Conservation (phyloP, 2,888 invertebrate species). For the Pseudanteris insignis region DNA sequence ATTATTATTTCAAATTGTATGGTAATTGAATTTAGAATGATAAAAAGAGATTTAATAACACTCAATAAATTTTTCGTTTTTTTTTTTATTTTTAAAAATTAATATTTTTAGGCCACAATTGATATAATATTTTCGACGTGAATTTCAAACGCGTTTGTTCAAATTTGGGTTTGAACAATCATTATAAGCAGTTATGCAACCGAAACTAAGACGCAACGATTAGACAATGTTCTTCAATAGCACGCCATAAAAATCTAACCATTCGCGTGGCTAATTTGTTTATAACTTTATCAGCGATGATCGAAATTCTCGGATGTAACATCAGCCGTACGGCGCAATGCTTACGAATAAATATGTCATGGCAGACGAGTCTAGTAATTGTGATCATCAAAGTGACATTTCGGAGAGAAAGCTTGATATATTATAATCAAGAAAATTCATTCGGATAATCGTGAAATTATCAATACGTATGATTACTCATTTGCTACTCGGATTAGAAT, state of each 20-base stretch:
- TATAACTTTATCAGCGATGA: conserved; percentile 42
- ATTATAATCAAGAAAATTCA: conserved; percentile 44
- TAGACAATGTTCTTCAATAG: conserved; percentile 18
- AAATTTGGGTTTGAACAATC: no score
- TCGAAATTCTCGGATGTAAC: conserved; percentile 40
- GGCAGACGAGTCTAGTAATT: conserved; percentile 46
- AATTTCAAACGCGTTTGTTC: no score
- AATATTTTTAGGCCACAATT: no score
- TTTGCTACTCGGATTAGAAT: conserved; percentile 30
- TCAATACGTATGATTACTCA: conserved; percentile 42
- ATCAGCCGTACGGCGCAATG: conserved; percentile 20
- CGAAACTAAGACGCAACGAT: conserved; percentile 7
- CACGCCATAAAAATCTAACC: conserved; percentile 33
- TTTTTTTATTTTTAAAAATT: no score
- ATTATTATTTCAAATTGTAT: no score
- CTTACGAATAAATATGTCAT: conserved; percentile 42
- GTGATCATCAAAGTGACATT: conserved; percentile 51
- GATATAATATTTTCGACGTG: no score
- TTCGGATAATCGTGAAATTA: conserved; percentile 41
- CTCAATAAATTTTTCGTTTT: no score
- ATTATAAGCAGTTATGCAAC: no score
- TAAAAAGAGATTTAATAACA: no score
- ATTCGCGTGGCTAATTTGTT: conserved; percentile 34
- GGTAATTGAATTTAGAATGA: no score
- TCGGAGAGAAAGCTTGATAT: conserved; percentile 49